Evolutionary conservation across 2,113 vertebrate species (phyloP).

Genomic region (Neopipo cinnamomea): DNA sequence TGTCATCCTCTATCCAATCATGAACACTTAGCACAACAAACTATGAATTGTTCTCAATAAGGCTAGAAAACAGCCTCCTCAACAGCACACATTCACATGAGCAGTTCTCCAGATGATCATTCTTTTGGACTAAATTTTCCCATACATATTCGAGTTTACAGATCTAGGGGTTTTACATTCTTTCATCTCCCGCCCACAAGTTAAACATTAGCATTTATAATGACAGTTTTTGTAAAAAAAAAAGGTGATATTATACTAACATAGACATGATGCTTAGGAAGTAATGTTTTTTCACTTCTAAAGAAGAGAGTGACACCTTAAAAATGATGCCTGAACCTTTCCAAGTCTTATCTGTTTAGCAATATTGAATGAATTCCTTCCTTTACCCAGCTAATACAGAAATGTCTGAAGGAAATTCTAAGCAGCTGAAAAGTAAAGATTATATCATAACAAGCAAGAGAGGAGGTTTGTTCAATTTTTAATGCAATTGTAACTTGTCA

Average conservation of each 20-base stretch:
- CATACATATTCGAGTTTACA: neutral
- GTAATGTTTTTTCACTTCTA: neutral
- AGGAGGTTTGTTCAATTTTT: neutral
- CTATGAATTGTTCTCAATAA: neutral
- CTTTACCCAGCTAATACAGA: neutral
- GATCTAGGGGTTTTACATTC: neutral
- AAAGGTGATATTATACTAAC: neutral
- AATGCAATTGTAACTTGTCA: neutral
- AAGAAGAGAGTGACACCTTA: neutral
- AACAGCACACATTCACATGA: neutral
- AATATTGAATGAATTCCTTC: neutral
- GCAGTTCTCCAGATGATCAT: neutral
- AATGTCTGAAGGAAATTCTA: neutral
- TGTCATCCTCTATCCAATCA: constrained; percentile 36
- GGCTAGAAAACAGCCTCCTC: neutral
- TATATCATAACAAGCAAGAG: neutral
- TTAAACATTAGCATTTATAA: constrained; percentile 33
- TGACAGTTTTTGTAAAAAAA: neutral
- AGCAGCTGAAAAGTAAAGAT: neutral
- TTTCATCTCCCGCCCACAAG: neutral
- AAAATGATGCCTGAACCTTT: neutral
- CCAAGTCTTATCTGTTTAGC: neutral
- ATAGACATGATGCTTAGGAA: neutral
- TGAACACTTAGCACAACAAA: constrained; percentile 30
- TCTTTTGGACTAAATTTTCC: neutral